Conservation (phyloP, 2,888 invertebrate genomes). For the Entomobrya proxima region DNA sequence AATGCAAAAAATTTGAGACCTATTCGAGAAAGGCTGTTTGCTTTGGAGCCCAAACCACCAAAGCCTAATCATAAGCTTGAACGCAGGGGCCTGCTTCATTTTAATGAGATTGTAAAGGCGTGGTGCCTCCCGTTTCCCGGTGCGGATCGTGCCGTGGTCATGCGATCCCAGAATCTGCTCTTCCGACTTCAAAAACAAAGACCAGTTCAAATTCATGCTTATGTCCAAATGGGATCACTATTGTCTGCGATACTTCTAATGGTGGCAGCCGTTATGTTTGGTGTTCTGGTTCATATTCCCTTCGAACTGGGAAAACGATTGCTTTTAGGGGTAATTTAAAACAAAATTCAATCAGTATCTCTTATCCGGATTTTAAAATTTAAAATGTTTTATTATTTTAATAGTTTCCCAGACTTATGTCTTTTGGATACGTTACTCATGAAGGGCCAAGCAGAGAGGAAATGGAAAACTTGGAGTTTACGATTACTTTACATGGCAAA, state of each 20-base stretch:
- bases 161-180: conserved; percentile 87
- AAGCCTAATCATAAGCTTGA: conserved; percentile 82
- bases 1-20: conserved; percentile 82
- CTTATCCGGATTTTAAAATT: neutral
- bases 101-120: conserved; percentile 77
- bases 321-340: conserved; percentile 81
- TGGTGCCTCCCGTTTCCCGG: conserved; percentile 80
- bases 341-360: neutral
- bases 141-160: conserved; percentile 88
- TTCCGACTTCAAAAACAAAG: conserved; percentile 83
- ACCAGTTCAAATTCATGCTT: conserved; percentile 88
- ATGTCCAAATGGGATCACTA: conserved; percentile 81
- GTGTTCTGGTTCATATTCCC: conserved; percentile 80
- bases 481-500: conserved; percentile 77
- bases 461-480: conserved; percentile 82
- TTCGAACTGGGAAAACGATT: conserved; percentile 83
- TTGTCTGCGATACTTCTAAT: conserved; percentile 79
- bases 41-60: conserved; percentile 80
- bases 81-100: conserved; percentile 81
- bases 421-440: conserved; percentile 82
- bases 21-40: conserved; percentile 83
- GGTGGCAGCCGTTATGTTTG: conserved; percentile 82
- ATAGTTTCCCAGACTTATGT: conserved; percentile 84
- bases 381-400: conserved; percentile 31
- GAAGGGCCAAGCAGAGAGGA: conserved; percentile 81